Evolutionary conservation across 1,140 invertebrate species (phyloP), one percentile per base, ranked within the genome.

Genomic region (Lasaia peninsularis): DNA sequence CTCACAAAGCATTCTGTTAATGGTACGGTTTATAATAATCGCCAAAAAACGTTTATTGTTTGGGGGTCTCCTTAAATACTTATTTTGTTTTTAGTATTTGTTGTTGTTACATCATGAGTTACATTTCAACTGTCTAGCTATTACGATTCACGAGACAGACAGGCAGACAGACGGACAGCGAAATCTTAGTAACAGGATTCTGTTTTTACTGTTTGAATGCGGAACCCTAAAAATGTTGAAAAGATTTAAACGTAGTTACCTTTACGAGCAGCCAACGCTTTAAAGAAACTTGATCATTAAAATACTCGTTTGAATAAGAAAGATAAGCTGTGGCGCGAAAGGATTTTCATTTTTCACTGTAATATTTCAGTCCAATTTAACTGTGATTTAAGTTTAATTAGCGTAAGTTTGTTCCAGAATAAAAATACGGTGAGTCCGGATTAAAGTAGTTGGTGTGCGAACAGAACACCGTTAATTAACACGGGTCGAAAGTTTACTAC

Each of bases 301-400:
- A 48, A 48, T 48, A 48, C 44, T 48, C 18, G 44, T 48, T 48
- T 11, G 21, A 48, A 24, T 48, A 48, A 48, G 40, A 20, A 44
- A 44, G 44, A 48, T 44, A 28, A 56, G 40, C 31, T 56, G 35
- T 16, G 12, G 53, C 37, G n/a, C 53, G 53, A 31, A 44, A 40
- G 21, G 18, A 18, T 32, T 32, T 52, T 16, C 24, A 18, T n/a
- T 37, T 44, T 48, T 32, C n/a, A 24, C n/a, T 24, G 40, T 21
- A 54, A n/a, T 37, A 37, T 53, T 54, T 40, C 24, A 54, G 33
- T 54, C 18, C 34, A 54, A 40, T 40, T 33, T 11, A 33, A 37
- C 16, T 21, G 52, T 34, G 52, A 53, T 40, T 54, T 54, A 54
- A 3, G 2, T 14, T 21, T n/a, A 54, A 54, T 37, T 54, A 54